Conservation (phyloP, 1,140 invertebrate species). For the Papilio polyxenes region DNA sequence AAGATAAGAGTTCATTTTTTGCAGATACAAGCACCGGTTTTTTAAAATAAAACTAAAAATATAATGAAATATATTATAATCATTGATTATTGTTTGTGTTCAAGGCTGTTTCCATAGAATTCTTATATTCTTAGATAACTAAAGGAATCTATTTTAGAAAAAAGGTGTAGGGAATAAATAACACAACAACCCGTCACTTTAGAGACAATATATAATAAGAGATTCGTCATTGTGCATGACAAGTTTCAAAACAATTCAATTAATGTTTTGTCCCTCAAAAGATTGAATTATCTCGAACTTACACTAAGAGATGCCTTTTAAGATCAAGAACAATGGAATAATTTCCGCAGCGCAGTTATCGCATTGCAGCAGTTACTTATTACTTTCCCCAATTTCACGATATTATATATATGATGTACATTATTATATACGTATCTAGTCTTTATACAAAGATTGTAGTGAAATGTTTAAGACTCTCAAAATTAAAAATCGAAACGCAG, state of each 20-base stretch:
- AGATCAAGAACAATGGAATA: slow-evolving; percentile 5
- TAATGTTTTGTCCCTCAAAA: neutral
- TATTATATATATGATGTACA: too few species aligned
- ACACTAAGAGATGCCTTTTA: neutral
- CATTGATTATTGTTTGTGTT: too few species aligned
- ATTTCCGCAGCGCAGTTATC: slow-evolving; percentile 3
- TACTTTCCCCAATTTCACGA: neutral
- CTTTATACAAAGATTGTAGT: too few species aligned
- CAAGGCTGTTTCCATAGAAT: too few species aligned
- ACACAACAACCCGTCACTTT: neutral
- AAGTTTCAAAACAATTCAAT: neutral
- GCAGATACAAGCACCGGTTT: too few species aligned
- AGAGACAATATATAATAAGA: neutral
- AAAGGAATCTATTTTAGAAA: neutral
- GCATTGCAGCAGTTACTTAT: slow-evolving; percentile 5
- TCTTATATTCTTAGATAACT: too few species aligned
- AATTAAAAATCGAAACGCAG: too few species aligned
- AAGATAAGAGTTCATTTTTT: too few species aligned
- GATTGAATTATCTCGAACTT: neutral
- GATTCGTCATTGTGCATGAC: neutral
- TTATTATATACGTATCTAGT: too few species aligned
- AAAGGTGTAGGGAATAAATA: neutral
- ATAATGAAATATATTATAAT: too few species aligned
- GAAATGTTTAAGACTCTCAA: too few species aligned
- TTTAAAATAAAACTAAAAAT: too few species aligned